These are phyloP conservation scores for Euspilapteryx auroguttella DNA, from an alignment of 2,888 invertebrate species.

Conservation along the genomic window DNA sequence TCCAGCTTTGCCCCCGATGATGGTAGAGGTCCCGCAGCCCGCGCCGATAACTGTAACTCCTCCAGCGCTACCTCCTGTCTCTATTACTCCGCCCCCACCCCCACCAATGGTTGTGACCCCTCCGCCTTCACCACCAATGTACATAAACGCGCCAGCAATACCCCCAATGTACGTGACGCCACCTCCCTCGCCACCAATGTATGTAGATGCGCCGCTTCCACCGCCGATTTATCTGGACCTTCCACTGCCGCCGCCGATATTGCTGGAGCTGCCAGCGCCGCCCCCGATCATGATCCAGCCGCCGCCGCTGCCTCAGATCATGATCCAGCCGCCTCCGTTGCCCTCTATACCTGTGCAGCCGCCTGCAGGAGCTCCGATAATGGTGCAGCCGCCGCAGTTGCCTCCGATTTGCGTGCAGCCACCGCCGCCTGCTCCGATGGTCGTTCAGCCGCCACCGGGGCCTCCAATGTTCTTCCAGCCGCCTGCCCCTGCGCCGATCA, in stretches of 20 bases:
- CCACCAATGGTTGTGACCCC: slow-evolving; percentile 14
- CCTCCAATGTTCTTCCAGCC: slow-evolving; percentile 34
- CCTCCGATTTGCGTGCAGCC: slow-evolving; percentile 32
- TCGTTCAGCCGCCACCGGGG: slow-evolving; percentile 32
- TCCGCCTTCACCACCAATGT: slow-evolving; percentile 23
- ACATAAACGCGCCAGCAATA: slow-evolving; percentile 24
- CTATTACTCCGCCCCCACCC: slow-evolving; percentile 17
- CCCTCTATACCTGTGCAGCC: slow-evolving; percentile 40
- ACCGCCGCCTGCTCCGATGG: slow-evolving; percentile 17
- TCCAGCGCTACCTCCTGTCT: slow-evolving; percentile 27
- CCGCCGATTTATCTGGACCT: slow-evolving; percentile 15
- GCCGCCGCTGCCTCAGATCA: slow-evolving; percentile 30
- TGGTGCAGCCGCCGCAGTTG: slow-evolving; percentile 32
- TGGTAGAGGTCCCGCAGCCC: no score
- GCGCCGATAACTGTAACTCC: slow-evolving; percentile 30
- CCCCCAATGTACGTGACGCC: slow-evolving; percentile 34
- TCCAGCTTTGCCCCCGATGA: slow-evolving; percentile 25
- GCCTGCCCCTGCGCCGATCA: slow-evolving; percentile 30
- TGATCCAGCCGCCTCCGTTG: slow-evolving; percentile 37
- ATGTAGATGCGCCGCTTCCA: slow-evolving; percentile 13
- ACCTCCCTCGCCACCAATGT: slow-evolving; percentile 20
- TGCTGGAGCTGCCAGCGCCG: slow-evolving; percentile 16
- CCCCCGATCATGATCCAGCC: slow-evolving; percentile 40
- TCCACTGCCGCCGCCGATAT: slow-evolving; percentile 15
- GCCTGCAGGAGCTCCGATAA: slow-evolving; percentile 31